Conservation (phyloP, 2,113 vertebrate genomes). For the Cyanoramphus novaezelandiae region DNA sequence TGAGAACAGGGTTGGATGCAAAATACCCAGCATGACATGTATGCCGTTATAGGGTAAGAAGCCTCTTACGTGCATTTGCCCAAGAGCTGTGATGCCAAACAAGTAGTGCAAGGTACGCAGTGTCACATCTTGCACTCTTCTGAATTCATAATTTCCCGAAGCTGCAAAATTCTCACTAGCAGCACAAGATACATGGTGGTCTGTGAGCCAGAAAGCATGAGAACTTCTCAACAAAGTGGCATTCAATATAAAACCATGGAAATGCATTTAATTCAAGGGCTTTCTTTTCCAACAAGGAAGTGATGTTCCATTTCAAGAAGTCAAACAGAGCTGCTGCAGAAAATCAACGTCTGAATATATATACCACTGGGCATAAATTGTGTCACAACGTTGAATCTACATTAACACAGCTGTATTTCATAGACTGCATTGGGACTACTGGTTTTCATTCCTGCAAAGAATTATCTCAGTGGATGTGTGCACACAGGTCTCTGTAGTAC, state of each 20-base stretch:
- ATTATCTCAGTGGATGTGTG: neutral
- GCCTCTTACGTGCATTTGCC: accelerated
- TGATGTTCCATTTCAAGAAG: neutral
- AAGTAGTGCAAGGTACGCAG: neutral
- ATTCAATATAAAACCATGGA: neutral
- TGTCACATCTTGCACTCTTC: neutral
- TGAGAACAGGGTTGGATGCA: neutral
- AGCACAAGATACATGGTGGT: neutral
- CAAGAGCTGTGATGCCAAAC: neutral
- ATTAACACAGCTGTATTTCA: neutral
- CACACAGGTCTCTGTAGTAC: neutral
- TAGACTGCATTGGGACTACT: neutral
- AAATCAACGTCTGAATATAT: neutral
- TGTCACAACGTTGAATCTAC: neutral
- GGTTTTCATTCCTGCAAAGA: neutral
- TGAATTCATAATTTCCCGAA: neutral
- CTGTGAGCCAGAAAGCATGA: neutral
- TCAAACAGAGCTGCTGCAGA: neutral
- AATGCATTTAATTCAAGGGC: neutral
- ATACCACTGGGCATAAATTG: neutral
- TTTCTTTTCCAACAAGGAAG: neutral
- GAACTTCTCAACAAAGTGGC: neutral
- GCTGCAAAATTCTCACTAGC: neutral
- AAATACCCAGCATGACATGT: neutral
- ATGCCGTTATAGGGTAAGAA: neutral